Evolutionary conservation across 1,140 invertebrate species (phyloP), one percentile per base, ranked within the genome.

Genomic region (Drosophila teissieri): DNA sequence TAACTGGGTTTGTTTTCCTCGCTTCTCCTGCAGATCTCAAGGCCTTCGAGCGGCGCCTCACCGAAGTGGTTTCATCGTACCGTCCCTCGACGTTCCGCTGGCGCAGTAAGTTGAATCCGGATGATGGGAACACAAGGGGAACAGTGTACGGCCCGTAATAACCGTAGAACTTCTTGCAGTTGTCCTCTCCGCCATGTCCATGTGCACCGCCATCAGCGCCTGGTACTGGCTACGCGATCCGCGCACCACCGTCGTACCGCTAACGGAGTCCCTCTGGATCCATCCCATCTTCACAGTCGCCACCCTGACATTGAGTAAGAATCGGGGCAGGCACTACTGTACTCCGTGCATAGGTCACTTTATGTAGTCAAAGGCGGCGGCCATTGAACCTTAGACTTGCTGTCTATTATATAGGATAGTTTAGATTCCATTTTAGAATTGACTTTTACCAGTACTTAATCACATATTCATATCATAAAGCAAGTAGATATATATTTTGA

Each of bases 271-370:
- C 8, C 93, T 99, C 22, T 95, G 95, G 89, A 98, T 98, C 92
- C 98, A 99, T 94, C 96, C 96, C n/a, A 97, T 99, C 90, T 99
- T 99, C 93, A 96, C 98, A n/a, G 92, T 98, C 78, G 97, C 97
- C 72, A 97, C 97, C 84, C 93, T 97, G 72, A 93, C 96, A 58
- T 93, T 99, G 92, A 94, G 97, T 96, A 93, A 93, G 88, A 36
- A 12, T 12, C 11, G 11, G 6, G n/a, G 5, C 22, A 10, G 8
- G 2, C n/a, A 8, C 31, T 31, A 31, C 31, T 15, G 17, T 49
- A 17, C 24, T 42, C 6, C 11, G n/a, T 31, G 5, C 2, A 11
- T 51, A 11, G 27, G 48, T 34, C n/a, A 34, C n/a, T 17, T 17
- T 2, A 0, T 14, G 8, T 34, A 49, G 6, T 10, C 14, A 46